Conservation (phyloP, 2,888 invertebrate species). For the Agriotes lineatus region DNA sequence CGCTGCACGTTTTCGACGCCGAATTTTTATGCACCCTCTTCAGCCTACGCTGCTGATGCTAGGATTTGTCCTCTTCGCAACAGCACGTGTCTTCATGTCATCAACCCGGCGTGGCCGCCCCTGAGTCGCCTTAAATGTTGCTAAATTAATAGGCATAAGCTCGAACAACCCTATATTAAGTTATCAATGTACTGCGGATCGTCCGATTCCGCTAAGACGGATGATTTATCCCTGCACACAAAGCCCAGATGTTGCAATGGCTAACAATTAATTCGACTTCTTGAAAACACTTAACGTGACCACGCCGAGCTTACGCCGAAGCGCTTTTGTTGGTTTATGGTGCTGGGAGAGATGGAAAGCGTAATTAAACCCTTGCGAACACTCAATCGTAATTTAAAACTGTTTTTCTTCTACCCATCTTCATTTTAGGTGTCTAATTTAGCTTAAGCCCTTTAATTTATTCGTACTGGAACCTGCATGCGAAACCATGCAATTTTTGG, state of each 20-base stretch:
- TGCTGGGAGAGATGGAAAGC: neutral
- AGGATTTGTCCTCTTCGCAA: slow-evolving; percentile 34
- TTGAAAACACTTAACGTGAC: slow-evolving; percentile 8
- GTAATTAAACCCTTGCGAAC: no score
- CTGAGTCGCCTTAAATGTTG: slow-evolving; percentile 51
- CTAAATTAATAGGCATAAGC: slow-evolving; percentile 53
- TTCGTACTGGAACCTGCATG: no score
- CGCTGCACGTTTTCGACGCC: slow-evolving; percentile 41
- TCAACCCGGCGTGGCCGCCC: slow-evolving; percentile 48
- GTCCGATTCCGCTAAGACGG: slow-evolving; percentile 3
- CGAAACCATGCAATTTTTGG: no score
- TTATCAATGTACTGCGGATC: slow-evolving; percentile 45
- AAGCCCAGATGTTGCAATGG: slow-evolving; percentile 26
- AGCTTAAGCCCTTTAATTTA: no score
- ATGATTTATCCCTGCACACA: slow-evolving; percentile 17
- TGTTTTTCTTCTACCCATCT: no score
- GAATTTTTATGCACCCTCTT: slow-evolving; percentile 47
- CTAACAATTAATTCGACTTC: slow-evolving; percentile 18
- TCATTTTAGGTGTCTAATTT: no score
- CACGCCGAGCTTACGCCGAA: neutral
- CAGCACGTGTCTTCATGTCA: slow-evolving; percentile 43
- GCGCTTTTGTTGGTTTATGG: neutral
- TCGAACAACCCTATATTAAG: slow-evolving; percentile 47
- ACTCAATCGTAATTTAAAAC: no score
- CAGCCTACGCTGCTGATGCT: slow-evolving; percentile 26